These are phyloP conservation scores for Peromyscus polionotus DNA, from an alignment of 2,113 vertebrate genomes.

Conservation along the genomic window DNA sequence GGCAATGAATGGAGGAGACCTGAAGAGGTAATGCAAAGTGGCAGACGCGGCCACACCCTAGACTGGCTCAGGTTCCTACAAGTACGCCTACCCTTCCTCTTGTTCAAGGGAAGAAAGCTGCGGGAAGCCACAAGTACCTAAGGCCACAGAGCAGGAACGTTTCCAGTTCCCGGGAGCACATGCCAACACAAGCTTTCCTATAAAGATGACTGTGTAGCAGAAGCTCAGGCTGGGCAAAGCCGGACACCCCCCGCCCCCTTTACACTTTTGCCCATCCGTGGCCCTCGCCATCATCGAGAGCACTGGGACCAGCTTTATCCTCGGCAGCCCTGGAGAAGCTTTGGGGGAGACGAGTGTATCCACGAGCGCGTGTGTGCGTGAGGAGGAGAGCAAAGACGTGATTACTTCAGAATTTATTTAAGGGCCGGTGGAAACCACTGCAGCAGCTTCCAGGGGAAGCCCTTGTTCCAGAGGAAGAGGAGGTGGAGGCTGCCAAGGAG, in stretches of 20 bases:
- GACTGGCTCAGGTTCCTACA: neutral
- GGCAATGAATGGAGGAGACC: constrained; percentile 15
- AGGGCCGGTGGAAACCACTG: constrained; percentile 91
- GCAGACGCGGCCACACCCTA: constrained; percentile 75
- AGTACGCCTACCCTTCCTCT: neutral
- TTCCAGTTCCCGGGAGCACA: neutral
- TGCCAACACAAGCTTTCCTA: neutral
- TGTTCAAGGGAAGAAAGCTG: neutral
- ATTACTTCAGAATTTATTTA: constrained; percentile 92
- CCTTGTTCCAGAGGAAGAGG: constrained; percentile 76
- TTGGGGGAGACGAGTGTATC: constrained; percentile 74
- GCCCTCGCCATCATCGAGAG: neutral
- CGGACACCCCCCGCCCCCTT: neutral
- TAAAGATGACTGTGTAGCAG: neutral
- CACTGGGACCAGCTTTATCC: constrained; percentile 28
- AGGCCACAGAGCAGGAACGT: constrained; percentile 37
- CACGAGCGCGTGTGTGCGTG: constrained; percentile 79
- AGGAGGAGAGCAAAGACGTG: constrained; percentile 85
- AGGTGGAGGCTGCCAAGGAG: constrained; percentile 69
- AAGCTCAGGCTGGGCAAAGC: neutral
- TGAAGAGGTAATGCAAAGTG: constrained; percentile 29
- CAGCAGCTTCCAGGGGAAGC: constrained; percentile 88
- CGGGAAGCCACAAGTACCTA: neutral
- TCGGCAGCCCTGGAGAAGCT: constrained; percentile 62
- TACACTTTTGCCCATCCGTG: neutral